Conservation (phyloP, 2,888 invertebrate species). For the Drosophila dives region DNA sequence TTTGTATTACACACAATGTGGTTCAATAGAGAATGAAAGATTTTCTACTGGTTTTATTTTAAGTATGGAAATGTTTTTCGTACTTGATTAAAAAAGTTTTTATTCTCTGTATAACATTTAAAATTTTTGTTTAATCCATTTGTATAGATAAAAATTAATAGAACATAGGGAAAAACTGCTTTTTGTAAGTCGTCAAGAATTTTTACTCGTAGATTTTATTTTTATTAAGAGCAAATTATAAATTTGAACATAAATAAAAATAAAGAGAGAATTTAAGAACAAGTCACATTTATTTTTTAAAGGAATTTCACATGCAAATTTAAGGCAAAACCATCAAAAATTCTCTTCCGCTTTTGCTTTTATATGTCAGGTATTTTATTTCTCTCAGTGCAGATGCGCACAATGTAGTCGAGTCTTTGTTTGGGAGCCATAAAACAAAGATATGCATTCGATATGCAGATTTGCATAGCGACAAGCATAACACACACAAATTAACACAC, state of each 20-base stretch:
- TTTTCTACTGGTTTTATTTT: neutral
- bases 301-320: neutral
- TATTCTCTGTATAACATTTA: neutral
- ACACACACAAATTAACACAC: constrained; percentile 16
- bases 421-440: constrained; percentile 48
- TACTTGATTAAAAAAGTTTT: neutral
- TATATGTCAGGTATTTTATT: neutral
- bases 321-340: neutral
- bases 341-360: neutral
- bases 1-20: rapidly evolving
- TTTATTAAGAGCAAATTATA: neutral
- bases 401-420: constrained; percentile 33
- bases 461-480: constrained; percentile 48
- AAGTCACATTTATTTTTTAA: neutral
- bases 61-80: neutral
- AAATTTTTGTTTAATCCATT: neutral
- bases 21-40: neutral
- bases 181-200: neutral
- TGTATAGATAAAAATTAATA: neutral
- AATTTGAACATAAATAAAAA: no score
- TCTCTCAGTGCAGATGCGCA: constrained; percentile 9
- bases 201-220: neutral
- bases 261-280: neutral
- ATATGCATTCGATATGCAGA: constrained; percentile 74
- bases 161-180: no score